Base-by-base conservation (phyloP, 2,113 vertebrate genomes). In the Embiotoca jacksoni region DNA sequence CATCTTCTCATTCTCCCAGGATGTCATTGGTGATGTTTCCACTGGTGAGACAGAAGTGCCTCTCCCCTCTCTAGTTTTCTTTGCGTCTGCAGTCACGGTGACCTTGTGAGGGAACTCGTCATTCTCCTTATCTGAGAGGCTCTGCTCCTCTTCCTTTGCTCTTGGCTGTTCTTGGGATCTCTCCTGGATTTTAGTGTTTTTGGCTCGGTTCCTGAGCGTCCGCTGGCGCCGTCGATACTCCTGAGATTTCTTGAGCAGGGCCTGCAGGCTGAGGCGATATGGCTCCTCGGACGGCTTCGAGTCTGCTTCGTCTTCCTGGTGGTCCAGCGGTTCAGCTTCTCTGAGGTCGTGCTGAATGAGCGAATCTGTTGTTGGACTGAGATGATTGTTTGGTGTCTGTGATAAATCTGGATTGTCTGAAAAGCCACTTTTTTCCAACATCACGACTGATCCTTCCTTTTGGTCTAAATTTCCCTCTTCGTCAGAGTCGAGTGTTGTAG, bases 231-330 rank as follows among this genome's bases (percentile, higher is more conserved):
- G 82, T 46, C 92, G 88, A 56, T 93, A 93, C 82, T 94, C 94
- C 83, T 94, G 94, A 70, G 95, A 95, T 85, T 92, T 94, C 87
- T 93, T 94, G 16, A 95, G 74, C 58, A 95, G 80, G 65, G 86
- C 92, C 81, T 95, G 94, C 35, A 95, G 93, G 70, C 92, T 94
- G 32, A 89, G 68, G 4, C 75, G 90, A 84, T 88, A 84, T 35
- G 90, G 91, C 35, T 83, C 74, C 72, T 65, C 86, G 44, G 31
- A 63, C 9, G 55, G 36, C 5, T 73, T 77, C 41, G 71, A 49
- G 39, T 73, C 57, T 9, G 9, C 53, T 13, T 82, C 36, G 7
- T 73, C 54, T 46, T 14, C 50, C n/a, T 53, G 61, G 37, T 10
- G 46, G 14, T 69, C 41, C 30, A 31, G 39, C 15, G 56, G 36